Percentiles rank a stretch among this genome's conserved stretches.
Evolutionary conservation across 2,797 vertebrate genomes (phyloP).

Genomic region (Cynopterus sphinx): DNA sequence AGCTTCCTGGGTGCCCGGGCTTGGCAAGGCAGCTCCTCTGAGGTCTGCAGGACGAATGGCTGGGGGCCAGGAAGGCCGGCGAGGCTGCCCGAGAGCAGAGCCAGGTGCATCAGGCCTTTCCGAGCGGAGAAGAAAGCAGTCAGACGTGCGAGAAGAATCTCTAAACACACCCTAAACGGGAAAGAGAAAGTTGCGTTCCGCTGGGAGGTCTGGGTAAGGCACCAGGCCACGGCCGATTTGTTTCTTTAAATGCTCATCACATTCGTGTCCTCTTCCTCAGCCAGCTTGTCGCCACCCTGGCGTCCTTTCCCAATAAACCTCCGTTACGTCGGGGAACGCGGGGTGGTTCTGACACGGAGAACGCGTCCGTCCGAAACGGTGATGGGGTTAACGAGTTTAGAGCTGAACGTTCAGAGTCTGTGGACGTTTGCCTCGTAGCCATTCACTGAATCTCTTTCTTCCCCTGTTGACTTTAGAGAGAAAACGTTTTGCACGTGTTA

Average conservation of each 20-base stretch:
- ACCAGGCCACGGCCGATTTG: background rate
- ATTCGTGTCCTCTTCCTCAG: background rate
- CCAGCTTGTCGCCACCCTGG: background rate
- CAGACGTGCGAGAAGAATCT: background rate
- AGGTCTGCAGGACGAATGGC: background rate
- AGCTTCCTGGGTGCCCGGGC: rapidly evolving
- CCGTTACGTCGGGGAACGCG: rapidly evolving
- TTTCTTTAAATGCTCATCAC: background rate
- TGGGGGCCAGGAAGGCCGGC: background rate
- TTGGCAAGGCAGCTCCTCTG: rapidly evolving
- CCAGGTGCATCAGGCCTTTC: background rate
- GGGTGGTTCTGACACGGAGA: background rate
- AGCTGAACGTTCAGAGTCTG: background rate
- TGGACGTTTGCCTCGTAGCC: background rate
- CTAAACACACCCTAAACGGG: rapidly evolving
- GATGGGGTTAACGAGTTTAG: background rate
- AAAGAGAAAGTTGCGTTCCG: rapidly evolving
- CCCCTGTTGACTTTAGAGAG: background rate
- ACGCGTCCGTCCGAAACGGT: background rate
- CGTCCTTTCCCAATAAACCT: background rate
- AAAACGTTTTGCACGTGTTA: background rate
- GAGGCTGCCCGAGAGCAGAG: background rate
- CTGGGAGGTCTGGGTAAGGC: background rate
- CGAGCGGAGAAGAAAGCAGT: background rate
- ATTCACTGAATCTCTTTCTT: background rate